Base-by-base conservation (phyloP, 2,113 vertebrate genomes). In the Excalfactoria chinensis region DNA sequence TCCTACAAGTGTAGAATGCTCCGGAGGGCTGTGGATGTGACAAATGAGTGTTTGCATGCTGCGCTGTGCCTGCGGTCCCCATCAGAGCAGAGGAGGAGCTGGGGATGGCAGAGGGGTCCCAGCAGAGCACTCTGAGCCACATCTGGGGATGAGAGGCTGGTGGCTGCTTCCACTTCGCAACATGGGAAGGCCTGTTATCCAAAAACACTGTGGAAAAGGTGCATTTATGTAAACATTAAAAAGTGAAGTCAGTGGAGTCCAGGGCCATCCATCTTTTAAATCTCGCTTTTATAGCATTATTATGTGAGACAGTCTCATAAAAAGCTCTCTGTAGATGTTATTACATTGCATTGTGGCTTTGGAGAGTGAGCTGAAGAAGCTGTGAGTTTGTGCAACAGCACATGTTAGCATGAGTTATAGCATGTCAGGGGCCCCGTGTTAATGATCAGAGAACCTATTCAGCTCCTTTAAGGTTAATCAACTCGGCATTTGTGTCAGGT, bases 381-480 rank as follows among this genome's bases (percentile, higher is more conserved):
- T 88, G 95, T 43, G 96, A 97, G 96, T 97, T 97, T 97, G 97
- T 97, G 95, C 97, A 96, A 94, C 84, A 95, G 97, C 93, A 96
- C 97, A 95, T 93, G 97, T 96, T 97, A 97, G 91, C 89, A 77
- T 97, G 97, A 98, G 89, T 97, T 98, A 97, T 97, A 94, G 95
- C 59, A 95, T 98, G 97, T 98, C 97, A 97, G 96, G 96, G 96
- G 96, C 96, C 97, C 95, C 4, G 21, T 97, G 97, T 96, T 98
- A 98, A 98, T 84, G 90, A 98, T 96, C 93, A 91, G 90, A 91
- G 94, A 98, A 94, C 95, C 92, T 96, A 97, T 98, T 97, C 97
- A 90, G 97, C 95, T 97, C 97, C 97, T 98, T 97, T 98, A 98
- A 98, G 98, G 98, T 98, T 98, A 98, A 98, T 98, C 97, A 98